These are phyloP conservation scores for Acanthosepion lycidas DNA, from an alignment of 2,888 invertebrate genomes.

Conservation along the genomic window DNA sequence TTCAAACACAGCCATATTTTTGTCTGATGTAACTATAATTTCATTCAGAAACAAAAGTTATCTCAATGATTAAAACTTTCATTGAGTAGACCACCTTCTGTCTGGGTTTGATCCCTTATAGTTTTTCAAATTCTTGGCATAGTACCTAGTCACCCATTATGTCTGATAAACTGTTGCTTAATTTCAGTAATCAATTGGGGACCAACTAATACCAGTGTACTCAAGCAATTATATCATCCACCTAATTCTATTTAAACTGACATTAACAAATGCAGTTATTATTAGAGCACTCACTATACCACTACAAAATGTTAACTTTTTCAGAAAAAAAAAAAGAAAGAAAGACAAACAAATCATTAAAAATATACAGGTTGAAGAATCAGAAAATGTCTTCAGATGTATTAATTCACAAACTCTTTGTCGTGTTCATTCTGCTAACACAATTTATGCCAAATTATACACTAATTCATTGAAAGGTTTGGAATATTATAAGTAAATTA, in stretches of 20 bases:
- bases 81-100: too few relatives aligned
- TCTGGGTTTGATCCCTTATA: too few relatives aligned
- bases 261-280: not conserved
- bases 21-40: too few relatives aligned
- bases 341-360: not conserved
- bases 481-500: conserved; percentile 33
- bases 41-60: too few relatives aligned
- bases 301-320: not conserved
- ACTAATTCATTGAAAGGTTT: conserved; percentile 13
- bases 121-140: too few relatives aligned
- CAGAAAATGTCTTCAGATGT: not conserved
- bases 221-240: not conserved
- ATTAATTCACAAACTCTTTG: conserved; percentile 10
- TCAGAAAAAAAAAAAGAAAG: not conserved
- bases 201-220: too few relatives aligned
- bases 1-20: too few relatives aligned
- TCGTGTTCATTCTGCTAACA: not conserved
- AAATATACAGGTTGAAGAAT: not conserved
- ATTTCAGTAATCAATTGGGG: too few relatives aligned
- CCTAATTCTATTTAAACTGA: not conserved
- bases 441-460: conserved; percentile 21
- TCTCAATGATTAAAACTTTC: too few relatives aligned
- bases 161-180: too few relatives aligned
- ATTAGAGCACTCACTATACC: not conserved
- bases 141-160: too few relatives aligned